Percentiles rank a stretch among this genome's conserved stretches.
These are phyloP conservation scores for Melieria crassipennis DNA, from an alignment of 2,888 invertebrate genomes.

Conservation along the genomic window DNA sequence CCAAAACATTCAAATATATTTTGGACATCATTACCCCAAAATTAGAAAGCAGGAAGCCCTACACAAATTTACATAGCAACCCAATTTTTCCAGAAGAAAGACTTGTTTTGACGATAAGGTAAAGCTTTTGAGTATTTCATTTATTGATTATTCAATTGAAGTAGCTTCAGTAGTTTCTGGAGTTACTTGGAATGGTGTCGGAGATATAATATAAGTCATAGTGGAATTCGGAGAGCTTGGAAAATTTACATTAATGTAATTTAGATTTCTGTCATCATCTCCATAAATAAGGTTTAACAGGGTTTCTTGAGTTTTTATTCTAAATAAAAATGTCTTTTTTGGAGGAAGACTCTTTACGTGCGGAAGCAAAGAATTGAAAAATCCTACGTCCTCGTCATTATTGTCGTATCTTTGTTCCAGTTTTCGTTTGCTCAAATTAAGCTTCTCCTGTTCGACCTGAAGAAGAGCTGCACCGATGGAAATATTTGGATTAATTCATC, in stretches of 20 bases:
- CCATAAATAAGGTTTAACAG: neutral
- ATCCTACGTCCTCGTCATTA: neutral
- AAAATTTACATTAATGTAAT: neutral
- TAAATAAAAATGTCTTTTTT: neutral
- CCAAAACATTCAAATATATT: too few relatives aligned
- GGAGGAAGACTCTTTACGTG: neutral
- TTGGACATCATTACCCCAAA: too few relatives aligned
- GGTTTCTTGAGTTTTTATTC: neutral
- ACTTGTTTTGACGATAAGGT: too few relatives aligned
- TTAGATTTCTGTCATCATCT: neutral
- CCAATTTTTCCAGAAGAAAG: too few relatives aligned
- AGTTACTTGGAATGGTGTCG: too few relatives aligned
- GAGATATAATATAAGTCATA: too few relatives aligned
- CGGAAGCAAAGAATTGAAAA: conserved; percentile 2
- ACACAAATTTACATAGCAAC: too few relatives aligned
- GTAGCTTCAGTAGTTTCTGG: too few relatives aligned
- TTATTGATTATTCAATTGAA: too few relatives aligned
- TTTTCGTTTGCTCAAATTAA: neutral
- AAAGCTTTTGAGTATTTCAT: too few relatives aligned
- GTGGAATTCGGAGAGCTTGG: too few relatives aligned
- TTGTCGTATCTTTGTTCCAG: neutral
- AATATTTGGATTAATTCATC: neutral
- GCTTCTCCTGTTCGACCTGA: neutral
- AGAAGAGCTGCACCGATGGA: neutral
- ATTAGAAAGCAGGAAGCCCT: too few relatives aligned